phyloP scores from a whole-genome alignment of 2,113 vertebrate species.

The Podiceps cristatus region DNA sequence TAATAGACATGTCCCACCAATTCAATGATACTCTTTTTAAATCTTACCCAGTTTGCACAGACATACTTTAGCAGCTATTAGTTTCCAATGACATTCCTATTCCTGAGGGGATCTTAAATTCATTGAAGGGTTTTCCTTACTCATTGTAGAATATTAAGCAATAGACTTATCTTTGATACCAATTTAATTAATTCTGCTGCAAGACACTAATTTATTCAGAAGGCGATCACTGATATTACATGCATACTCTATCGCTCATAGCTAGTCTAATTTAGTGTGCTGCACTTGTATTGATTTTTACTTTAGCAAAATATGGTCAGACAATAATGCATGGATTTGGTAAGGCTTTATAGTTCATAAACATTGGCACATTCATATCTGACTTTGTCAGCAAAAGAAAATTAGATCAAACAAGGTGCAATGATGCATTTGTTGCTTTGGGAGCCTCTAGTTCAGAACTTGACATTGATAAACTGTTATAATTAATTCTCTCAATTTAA shows the following conservation, averaged over 20 bases:
- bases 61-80: slow-evolving; percentile 19
- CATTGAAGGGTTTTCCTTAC: slow-evolving; percentile 19
- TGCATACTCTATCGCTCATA: neutral
- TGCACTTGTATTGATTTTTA: slow-evolving; percentile 23
- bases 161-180: slow-evolving; percentile 41
- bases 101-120: slow-evolving; percentile 47
- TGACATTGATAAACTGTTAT: slow-evolving; percentile 49
- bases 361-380: neutral
- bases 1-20: neutral
- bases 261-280: neutral
- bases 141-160: slow-evolving; percentile 49
- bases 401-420: slow-evolving; percentile 35
- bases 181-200: slow-evolving; percentile 64
- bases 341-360: slow-evolving; percentile 20
- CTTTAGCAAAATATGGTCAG: neutral
- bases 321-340: slow-evolving; percentile 38
- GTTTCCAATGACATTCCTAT: slow-evolving; percentile 27
- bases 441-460: neutral
- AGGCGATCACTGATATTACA: neutral
- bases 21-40: neutral
- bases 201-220: slow-evolving; percentile 44
- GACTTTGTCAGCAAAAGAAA: slow-evolving; percentile 24
- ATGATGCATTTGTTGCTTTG: slow-evolving; percentile 24
- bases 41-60: neutral
- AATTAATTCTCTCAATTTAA: slow-evolving; percentile 55